Percentiles rank a stretch among this genome's conserved stretches.
phyloP scores from a whole-genome alignment of 2,888 invertebrate species.

The Philopedon plagiatum region DNA sequence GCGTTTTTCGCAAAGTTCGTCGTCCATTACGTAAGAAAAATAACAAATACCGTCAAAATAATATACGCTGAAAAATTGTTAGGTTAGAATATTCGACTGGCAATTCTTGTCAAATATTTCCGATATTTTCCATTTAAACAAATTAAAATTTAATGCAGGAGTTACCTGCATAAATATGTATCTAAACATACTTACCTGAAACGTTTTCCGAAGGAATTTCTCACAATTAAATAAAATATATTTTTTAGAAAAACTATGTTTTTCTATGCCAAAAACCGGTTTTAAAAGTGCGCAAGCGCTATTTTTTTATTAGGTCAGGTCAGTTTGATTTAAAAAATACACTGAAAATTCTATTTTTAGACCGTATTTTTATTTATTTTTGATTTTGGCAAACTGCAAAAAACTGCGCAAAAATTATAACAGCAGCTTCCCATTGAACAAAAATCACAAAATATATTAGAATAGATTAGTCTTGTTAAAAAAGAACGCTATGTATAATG shows the following conservation, averaged over 20 bases:
- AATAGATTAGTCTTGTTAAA: neutral
- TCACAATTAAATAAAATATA: neutral
- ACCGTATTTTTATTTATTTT: constrained; percentile 17
- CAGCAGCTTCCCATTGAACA: neutral
- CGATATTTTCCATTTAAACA: neutral
- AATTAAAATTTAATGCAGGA: neutral
- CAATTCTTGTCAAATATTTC: neutral
- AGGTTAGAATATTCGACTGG: constrained; percentile 13
- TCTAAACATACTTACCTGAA: neutral
- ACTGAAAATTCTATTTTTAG: constrained; percentile 16
- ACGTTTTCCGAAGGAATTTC: neutral
- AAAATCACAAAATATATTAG: too few species aligned
- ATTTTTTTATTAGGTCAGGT: constrained; percentile 11
- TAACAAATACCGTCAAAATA: constrained; percentile 24
- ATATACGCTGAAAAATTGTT: neutral
- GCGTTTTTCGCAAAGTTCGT: constrained; percentile 2
- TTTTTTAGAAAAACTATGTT: neutral
- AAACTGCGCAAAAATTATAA: constrained; percentile 5
- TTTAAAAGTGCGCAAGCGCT: constrained; percentile 10
- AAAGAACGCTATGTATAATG: neutral
- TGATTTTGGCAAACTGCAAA: neutral
- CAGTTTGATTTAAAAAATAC: neutral
- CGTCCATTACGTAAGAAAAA: constrained; percentile 30
- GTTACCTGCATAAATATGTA: neutral
- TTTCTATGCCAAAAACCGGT: constrained; percentile 12